Evolutionary conservation across 2,888 invertebrate species (phyloP).

Genomic region (Microdon myrmicae): DNA sequence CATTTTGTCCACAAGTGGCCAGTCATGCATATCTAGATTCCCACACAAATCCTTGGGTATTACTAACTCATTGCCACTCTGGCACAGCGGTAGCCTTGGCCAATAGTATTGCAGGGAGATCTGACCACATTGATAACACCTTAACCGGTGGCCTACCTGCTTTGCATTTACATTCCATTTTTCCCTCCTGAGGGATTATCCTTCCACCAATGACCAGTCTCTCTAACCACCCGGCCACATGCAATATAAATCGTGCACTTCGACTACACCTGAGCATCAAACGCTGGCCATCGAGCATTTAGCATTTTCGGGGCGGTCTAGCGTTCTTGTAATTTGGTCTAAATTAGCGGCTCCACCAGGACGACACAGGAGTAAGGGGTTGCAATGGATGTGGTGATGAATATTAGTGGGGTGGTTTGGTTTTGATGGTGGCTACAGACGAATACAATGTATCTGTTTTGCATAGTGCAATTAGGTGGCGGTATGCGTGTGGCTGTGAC

Average conservation of each 20-base stretch:
- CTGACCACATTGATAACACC: conserved; percentile 24
- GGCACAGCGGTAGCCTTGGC: conserved; percentile 16
- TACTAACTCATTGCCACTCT: conserved; percentile 23
- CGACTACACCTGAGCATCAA: too few species aligned
- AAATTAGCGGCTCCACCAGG: conserved; percentile 23
- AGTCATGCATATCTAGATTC: too few species aligned
- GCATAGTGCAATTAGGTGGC: conserved; percentile 37
- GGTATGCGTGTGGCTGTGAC: neutral
- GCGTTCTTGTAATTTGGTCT: conserved; percentile 39
- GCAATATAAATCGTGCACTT: too few species aligned
- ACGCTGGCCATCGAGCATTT: conserved; percentile 14
- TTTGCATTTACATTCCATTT: conserved; percentile 34
- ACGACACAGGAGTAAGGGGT: too few species aligned
- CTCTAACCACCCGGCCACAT: conserved; percentile 3
- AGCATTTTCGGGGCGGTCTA: conserved; percentile 38
- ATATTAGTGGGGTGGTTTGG: too few species aligned
- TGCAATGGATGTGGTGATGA: too few species aligned
- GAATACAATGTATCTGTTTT: too few species aligned
- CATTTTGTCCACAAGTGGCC: too few species aligned
- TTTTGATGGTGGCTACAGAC: too few species aligned
- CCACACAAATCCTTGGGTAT: neutral
- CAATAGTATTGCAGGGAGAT: conserved; percentile 35
- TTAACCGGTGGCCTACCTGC: conserved; percentile 35
- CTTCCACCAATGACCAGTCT: conserved; percentile 41
- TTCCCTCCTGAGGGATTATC: conserved; percentile 34